Conservation (phyloP, 2,888 invertebrate species). For the Perizoma flavofasciatum region DNA sequence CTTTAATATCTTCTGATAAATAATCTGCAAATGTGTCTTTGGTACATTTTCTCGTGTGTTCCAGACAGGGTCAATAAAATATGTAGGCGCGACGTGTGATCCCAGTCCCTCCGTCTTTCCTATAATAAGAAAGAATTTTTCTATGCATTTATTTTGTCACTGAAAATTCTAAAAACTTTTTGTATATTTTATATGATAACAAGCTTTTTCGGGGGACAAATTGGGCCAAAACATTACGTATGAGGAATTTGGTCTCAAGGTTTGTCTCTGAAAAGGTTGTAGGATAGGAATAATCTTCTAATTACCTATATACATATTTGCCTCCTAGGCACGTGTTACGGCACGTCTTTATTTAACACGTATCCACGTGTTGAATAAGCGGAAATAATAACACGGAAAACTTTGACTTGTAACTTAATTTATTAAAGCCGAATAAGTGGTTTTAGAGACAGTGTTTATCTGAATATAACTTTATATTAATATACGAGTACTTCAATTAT, state of each 20-base stretch:
- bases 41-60: constrained; percentile 42
- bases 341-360: no score
- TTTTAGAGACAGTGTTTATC: no score
- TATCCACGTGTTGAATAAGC: no score
- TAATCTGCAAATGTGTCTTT: constrained; percentile 58
- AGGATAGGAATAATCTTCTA: not conserved
- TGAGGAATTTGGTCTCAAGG: constrained; percentile 8
- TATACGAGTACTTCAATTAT: not conserved
- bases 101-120: constrained; percentile 68
- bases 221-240: constrained; percentile 22
- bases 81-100: constrained; percentile 75
- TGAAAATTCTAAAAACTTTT: constrained; percentile 63
- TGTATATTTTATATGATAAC: constrained; percentile 50
- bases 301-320: not conserved
- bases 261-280: not conserved
- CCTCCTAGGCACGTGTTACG: no score
- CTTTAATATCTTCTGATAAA: constrained; percentile 28
- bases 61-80: constrained; percentile 74
- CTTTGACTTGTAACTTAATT: no score
- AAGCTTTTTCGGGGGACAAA: constrained; percentile 35
- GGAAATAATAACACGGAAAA: no score
- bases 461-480: no score
- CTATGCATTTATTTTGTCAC: constrained; percentile 77
- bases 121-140: constrained; percentile 82
- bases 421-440: no score